Conservation (phyloP, 2,888 invertebrate genomes). For the Lasius fuliginosus region DNA sequence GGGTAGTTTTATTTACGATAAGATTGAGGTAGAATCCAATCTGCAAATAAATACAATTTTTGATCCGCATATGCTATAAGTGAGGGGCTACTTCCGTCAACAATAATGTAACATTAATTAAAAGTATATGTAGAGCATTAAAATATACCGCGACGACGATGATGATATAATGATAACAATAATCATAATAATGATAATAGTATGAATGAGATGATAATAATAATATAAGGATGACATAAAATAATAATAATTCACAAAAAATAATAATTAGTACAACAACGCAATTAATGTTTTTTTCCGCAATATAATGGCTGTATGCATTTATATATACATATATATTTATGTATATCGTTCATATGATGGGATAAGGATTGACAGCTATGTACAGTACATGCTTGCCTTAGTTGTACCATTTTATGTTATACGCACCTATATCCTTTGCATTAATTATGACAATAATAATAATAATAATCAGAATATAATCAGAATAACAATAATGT, state of each 20-base stretch:
- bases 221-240: slow-evolving; percentile 72
- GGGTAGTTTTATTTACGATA: slow-evolving; percentile 73
- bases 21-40: slow-evolving; percentile 85
- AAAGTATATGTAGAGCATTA: slow-evolving; percentile 83
- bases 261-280: slow-evolving; percentile 84
- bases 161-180: slow-evolving; percentile 68
- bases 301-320: slow-evolving; percentile 82
- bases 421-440: slow-evolving; percentile 68
- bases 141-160: slow-evolving; percentile 69
- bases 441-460: slow-evolving; percentile 65
- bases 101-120: slow-evolving; percentile 82
- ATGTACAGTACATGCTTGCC: slow-evolving; percentile 86
- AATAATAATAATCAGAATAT: slow-evolving; percentile 56
- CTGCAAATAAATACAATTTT: slow-evolving; percentile 75
- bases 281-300: slow-evolving; percentile 80
- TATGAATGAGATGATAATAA: slow-evolving; percentile 65
- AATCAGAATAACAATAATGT: slow-evolving; percentile 70
- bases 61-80: slow-evolving; percentile 79
- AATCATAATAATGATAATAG: slow-evolving; percentile 61
- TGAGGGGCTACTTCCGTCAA: slow-evolving; percentile 84
- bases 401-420: slow-evolving; percentile 84
- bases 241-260: slow-evolving; percentile 71
- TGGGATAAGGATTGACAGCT: slow-evolving; percentile 84
- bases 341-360: slow-evolving; percentile 76
- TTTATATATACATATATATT: slow-evolving; percentile 75